These are phyloP conservation scores for Petrosia ficiformis DNA, from an alignment of 37 sponge, comb jelly and placozoan genomes.

Conservation along the genomic window DNA sequence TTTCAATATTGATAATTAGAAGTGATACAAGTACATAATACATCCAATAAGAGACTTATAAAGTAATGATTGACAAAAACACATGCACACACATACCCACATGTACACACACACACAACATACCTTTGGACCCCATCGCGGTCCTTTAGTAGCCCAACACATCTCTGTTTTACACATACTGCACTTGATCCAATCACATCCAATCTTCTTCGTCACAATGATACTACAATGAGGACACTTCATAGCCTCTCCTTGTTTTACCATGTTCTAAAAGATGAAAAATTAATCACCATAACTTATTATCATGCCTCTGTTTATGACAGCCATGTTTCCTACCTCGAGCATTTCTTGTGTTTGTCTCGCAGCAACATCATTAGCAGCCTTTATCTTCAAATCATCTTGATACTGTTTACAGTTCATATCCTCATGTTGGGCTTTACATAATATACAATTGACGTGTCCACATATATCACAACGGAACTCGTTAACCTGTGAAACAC, in stretches of 20 bases:
- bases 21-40: background rate
- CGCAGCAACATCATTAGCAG: constrained; percentile 90
- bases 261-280: constrained; percentile 42
- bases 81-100: no score
- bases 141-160: constrained; percentile 96
- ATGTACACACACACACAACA: no score
- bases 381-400: constrained; percentile 82
- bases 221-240: constrained; percentile 76
- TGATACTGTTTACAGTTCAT: constrained; percentile 97
- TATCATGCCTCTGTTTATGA: background rate
- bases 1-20: background rate
- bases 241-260: constrained; percentile 86
- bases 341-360: constrained; percentile 83
- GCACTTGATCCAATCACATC: constrained; percentile 95
- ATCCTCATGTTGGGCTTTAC: constrained; percentile 89
- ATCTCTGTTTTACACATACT: constrained; percentile 92
- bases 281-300: background rate
- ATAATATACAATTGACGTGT: constrained; percentile 62
- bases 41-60: background rate
- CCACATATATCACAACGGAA: constrained; percentile 69
- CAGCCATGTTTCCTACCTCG: constrained; percentile 51
- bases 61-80: no score
- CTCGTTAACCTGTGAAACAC: constrained; percentile 56
- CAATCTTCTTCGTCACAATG: constrained; percentile 90
- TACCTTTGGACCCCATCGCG: constrained; percentile 93